phyloP scores from a whole-genome alignment of 2,113 vertebrate genomes.

The Cygnus atratus region DNA sequence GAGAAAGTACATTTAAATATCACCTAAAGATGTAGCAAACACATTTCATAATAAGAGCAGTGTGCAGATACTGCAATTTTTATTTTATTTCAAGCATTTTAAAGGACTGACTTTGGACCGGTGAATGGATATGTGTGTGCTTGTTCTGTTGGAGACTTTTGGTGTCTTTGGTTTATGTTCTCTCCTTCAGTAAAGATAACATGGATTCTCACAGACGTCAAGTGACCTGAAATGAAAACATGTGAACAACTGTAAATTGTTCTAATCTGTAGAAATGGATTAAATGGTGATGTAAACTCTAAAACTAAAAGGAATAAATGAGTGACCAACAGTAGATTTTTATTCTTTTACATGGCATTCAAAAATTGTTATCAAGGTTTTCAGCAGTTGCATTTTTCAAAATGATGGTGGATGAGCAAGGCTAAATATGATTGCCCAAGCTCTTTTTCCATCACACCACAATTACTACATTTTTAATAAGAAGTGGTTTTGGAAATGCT shows the following conservation, averaged over 20 bases:
- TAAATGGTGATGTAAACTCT: not conserved
- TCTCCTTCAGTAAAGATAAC: not conserved
- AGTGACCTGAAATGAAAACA: not conserved
- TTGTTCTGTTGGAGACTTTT: not conserved
- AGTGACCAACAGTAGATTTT: not conserved
- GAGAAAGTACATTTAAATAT: not conserved
- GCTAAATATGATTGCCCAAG: not conserved
- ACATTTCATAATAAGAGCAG: not conserved
- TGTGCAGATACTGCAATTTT: not conserved
- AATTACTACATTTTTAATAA: not conserved
- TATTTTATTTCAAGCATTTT: not conserved
- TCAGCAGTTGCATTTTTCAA: not conserved
- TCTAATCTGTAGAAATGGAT: not conserved
- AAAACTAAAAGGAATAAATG: not conserved
- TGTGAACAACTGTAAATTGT: not conserved
- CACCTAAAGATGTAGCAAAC: not conserved
- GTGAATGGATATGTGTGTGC: not conserved
- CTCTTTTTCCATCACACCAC: not conserved
- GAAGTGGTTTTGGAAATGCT: not conserved
- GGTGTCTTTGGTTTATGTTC: not conserved
- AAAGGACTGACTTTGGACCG: not conserved
- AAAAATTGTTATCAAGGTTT: not conserved
- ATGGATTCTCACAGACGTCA: not conserved
- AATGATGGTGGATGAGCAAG: not conserved
- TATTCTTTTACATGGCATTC: not conserved